These are phyloP conservation scores for Fabriciana adippe DNA, from an alignment of 2,888 invertebrate species.

Conservation along the genomic window DNA sequence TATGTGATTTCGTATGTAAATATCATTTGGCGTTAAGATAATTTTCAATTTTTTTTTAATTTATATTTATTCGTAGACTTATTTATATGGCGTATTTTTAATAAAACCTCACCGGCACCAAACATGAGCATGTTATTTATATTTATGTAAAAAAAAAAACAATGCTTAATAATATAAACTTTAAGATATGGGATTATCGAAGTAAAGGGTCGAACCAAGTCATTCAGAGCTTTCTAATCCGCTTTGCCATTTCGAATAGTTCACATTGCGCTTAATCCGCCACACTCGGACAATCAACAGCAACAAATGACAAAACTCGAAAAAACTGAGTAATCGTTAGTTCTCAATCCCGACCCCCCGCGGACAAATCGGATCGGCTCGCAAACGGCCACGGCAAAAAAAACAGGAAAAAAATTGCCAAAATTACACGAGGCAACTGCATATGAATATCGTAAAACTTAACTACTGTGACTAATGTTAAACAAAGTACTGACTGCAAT, in stretches of 20 bases:
- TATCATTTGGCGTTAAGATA: too few species aligned
- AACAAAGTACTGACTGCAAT: background rate
- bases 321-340: slow-evolving; percentile 64
- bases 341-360: slow-evolving; percentile 69
- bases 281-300: slow-evolving; percentile 75
- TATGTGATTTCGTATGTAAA: too few species aligned
- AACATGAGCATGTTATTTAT: background rate
- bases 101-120: background rate
- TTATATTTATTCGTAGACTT: background rate
- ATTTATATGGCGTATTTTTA: background rate
- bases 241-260: slow-evolving; percentile 61
- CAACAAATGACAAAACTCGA: slow-evolving; percentile 63
- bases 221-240: slow-evolving; percentile 48
- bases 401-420: slow-evolving; percentile 51
- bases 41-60: too few species aligned
- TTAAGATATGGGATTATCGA: slow-evolving; percentile 4
- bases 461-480: background rate
- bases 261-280: slow-evolving; percentile 62
- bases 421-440: slow-evolving; percentile 68
- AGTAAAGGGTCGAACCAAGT: slow-evolving; percentile 27
- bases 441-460: slow-evolving; percentile 8
- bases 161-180: slow-evolving; percentile 8
- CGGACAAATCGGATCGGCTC: slow-evolving; percentile 72
- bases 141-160: slow-evolving; percentile 16
- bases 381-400: slow-evolving; percentile 57